Base-by-base conservation (phyloP, 2,113 vertebrate species). In the Regulus satrapa region DNA sequence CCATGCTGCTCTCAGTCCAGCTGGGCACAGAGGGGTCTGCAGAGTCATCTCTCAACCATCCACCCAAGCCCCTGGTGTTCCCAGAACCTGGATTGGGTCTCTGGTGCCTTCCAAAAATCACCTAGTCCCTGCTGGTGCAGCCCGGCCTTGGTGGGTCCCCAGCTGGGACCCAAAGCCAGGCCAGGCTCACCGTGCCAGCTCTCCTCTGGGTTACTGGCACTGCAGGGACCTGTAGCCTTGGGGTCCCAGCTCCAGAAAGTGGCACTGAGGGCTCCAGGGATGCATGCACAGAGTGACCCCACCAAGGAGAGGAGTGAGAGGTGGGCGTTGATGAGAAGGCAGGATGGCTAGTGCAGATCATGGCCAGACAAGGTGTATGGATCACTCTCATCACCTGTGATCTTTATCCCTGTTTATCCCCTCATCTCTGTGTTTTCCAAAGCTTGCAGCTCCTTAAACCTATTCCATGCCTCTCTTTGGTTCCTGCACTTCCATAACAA, bases 1-100 rank as follows among this genome's bases (percentile, higher is more conserved):
- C 31, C 1, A 0, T 48, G 52, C 28, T 48, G 23, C 23, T 48
- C 34, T n/a, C 0, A 0, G 18, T 69, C 29, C 29, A 14, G 14
- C 52, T 18, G 43, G 59, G 49, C 20, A n/a, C 28, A 25, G 3
- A 3, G 14, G 31, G 6, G 1, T 10, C 18, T 36, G 8, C 28
- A 36, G 17, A 26, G n/a, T 2, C 31, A 12, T 29, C 52, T 23
- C 32, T 43, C 40, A 59, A 26, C 62, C 26, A 56, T 9, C 23
- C 19, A 10, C 12, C 14, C 36, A 18, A 14, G 12, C 13, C 59
- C 3, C 2, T 1, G 16, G 18, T n/a, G 18, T 34, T 63, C 8
- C 14, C 1, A 1, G 14, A 19, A 26, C 14, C 29, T 80, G 66
- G 7, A 1, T 5, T 51, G 55, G 21, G 14, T 69, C 13, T 71